Evolutionary conservation across 2,888 invertebrate genomes (phyloP).

Genomic region (Apamea epomidion): DNA sequence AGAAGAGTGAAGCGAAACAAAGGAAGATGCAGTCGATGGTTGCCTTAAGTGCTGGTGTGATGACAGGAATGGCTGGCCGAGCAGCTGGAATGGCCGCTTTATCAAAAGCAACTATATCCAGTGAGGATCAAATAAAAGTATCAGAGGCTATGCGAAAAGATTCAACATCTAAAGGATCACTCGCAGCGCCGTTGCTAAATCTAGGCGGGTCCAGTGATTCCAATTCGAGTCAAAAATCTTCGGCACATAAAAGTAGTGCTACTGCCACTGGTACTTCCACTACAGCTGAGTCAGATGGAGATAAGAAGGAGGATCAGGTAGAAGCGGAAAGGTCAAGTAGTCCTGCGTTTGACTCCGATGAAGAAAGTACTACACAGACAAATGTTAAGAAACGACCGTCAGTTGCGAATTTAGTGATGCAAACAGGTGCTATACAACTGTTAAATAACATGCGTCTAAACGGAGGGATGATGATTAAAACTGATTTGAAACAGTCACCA

Average conservation of each 20-base stretch:
- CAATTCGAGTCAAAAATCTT: conserved; percentile 91
- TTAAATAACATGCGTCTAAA: conserved; percentile 90
- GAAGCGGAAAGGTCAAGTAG: conserved; percentile 96
- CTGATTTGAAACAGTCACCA: conserved; percentile 82
- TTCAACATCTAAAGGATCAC: conserved; percentile 82
- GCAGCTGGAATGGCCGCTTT: conserved; percentile 96
- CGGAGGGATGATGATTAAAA: conserved; percentile 88
- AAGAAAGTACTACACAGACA: conserved; percentile 93
- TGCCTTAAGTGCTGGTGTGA: conserved; percentile 96
- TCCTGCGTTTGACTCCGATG: conserved; percentile 98
- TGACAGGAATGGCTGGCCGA: conserved; percentile 97
- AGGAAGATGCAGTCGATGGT: conserved; percentile 99
- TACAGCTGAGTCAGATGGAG: conserved; percentile 87
- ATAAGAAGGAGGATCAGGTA: conserved; percentile 87
- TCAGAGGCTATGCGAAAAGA: conserved; percentile 84
- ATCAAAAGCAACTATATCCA: conserved; percentile 93
- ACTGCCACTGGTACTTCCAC: conserved; percentile 91
- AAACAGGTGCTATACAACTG: conserved; percentile 90
- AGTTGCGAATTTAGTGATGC: conserved; percentile 92
- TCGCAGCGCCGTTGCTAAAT: conserved; percentile 83
- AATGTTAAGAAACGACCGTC: conserved; percentile 92
- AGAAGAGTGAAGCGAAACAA: conserved; percentile 98
- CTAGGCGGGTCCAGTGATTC: conserved; percentile 90
- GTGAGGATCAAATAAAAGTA: conserved; percentile 93
- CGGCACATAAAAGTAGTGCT: conserved; percentile 90